Base-by-base conservation (phyloP, 2,797 vertebrate species). In the Nyctalus aviator region DNA sequence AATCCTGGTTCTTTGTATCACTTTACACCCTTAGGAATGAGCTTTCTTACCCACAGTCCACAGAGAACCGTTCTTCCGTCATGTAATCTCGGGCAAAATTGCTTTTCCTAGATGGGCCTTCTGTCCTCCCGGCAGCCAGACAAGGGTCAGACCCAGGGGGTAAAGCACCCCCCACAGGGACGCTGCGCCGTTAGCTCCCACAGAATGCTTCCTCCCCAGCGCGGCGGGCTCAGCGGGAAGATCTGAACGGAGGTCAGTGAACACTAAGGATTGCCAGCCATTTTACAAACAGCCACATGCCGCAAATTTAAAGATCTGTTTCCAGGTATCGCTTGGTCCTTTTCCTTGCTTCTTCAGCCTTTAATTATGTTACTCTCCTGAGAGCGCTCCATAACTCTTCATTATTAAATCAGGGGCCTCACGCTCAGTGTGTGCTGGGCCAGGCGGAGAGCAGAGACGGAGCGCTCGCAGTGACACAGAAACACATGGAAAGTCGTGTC, bases 21-120 rank as follows among this genome's bases (percentile, higher is more conserved):
- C 59, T 88, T 69, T 30, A 20, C n/a, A 27, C 8, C 12, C 17
- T 41, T 35, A 41, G 30, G 8, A 32, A 41, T 32, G 37, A 77
- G 37, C 35, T 69, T 93, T 64, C 76, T 62, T 41, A 82, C 25
- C 13, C 41, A n/a, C 8, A 27, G 15, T 62, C 48, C 17, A 14
- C n/a, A 82, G 79, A 46, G 89, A 82, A 14, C 30, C n/a, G 62
- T 27, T 55, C 53, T 79, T 5, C 2, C 0, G 8, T 13, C 41
- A 13, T 3, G 3, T 32, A 35, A n/a, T 2, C 57, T 48, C 15
- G 32, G 53, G 55, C 73, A 48, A 77, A 50, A 68, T 62, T 0
- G 2, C 35, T 53, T 88, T 93, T 94, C 82, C 71, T 87, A 64
- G 35, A 59, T 17, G 37, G 25, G 12, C 32, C 91, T 96, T 90